Base-by-base conservation (phyloP, 2,797 vertebrate species). In the Betta splendens region DNA sequence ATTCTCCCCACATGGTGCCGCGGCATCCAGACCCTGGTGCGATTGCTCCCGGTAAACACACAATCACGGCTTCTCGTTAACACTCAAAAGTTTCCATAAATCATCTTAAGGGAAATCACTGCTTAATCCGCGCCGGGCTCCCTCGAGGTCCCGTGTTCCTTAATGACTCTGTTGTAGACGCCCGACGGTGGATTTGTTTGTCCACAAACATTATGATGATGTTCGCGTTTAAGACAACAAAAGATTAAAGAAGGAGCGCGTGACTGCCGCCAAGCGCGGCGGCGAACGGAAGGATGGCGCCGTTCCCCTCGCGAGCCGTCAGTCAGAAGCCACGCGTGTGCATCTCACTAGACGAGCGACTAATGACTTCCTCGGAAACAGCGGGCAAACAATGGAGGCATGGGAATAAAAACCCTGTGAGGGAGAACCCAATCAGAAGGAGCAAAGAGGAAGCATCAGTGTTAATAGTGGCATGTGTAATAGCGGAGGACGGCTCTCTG, bases 1-100 rank as follows among this genome's bases (percentile, higher is more conserved):
- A 78, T 80, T 84, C 74, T 75, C 66, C 39, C 72, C 76, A 81
- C 74, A 86, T 69, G 74, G 66, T 51, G 76, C 67, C 8, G 39
- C 77, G 69, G 66, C 56, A 31, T 69, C 61, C 59, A 67, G 61
- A 44, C 71, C 72, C 65, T 7, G 33, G 29, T 58, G 71, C 54
- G 23, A 45, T 53, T 9, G 69, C 49, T 51, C 68, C 65, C 11
- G 23, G 80, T 81, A 85, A 84, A 83, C 72, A 73, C 16, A 64
- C 48, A 71, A 85, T 85, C 62, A 47, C 70, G 47, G 64, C 57
- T 69, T 60, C 69, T 82, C 35, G 39, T 81, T 84, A 76, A 76
- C 58, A 72, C 61, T 59, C 37, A 10, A 70, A 76, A 70, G 53
- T 83, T 86, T 88, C 77, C 79, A 59, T 65, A 33, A 44, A 59